phyloP scores from a whole-genome alignment of 2,888 invertebrate genomes.

The Calephelis perditalis region DNA sequence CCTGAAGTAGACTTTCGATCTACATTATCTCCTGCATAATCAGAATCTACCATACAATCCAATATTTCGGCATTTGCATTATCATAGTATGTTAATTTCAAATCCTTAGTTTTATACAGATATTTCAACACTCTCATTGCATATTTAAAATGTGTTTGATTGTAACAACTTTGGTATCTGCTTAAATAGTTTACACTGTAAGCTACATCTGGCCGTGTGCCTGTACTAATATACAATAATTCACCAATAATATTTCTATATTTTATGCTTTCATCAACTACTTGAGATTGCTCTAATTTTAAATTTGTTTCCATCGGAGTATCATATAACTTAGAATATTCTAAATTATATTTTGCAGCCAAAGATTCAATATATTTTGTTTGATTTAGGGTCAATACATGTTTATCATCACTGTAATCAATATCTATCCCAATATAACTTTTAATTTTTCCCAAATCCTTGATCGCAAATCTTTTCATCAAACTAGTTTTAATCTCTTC shows the following conservation, averaged over 20 bases:
- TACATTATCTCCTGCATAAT: constrained; percentile 18
- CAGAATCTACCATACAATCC: constrained; percentile 28
- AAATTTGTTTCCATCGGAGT: constrained; percentile 20
- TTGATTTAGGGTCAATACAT: constrained; percentile 2
- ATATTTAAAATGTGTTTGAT: constrained; percentile 24
- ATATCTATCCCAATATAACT: constrained; percentile 39
- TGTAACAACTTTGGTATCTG: constrained; percentile 41
- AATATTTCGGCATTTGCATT: constrained; percentile 28
- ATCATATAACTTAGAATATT: constrained; percentile 22
- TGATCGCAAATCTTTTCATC: constrained; percentile 27
- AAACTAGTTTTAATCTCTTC: constrained; percentile 26
- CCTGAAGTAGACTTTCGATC: constrained; percentile 26
- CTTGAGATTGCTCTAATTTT: not conserved
- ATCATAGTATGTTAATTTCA: constrained; percentile 29
- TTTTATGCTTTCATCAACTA: constrained; percentile 25
- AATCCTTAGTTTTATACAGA: constrained; percentile 27
- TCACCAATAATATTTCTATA: constrained; percentile 37
- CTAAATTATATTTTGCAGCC: constrained; percentile 17
- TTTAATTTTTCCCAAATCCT: constrained; percentile 38
- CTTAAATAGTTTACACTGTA: constrained; percentile 38
- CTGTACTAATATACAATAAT: constrained; percentile 38
- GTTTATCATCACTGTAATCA: not conserved
- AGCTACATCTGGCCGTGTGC: constrained; percentile 39
- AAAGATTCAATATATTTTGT: not conserved
- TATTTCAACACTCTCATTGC: constrained; percentile 29